These are phyloP conservation scores for Lepidocyrtinus sp. DNA, from an alignment of 2,888 invertebrate genomes.

Conservation along the genomic window DNA sequence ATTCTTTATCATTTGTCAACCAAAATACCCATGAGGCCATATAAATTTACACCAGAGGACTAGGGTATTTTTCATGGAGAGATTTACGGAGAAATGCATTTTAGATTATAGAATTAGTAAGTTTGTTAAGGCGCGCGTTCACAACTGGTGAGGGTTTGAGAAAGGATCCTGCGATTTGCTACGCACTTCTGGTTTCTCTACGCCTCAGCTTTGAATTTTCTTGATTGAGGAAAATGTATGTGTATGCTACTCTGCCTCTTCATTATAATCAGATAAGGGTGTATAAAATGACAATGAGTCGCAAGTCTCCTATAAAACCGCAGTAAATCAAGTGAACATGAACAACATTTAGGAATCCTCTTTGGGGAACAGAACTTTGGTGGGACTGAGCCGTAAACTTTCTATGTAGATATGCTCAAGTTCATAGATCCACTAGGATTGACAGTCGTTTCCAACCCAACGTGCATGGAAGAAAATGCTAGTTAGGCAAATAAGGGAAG, in stretches of 20 bases:
- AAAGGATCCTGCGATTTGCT: conserved; percentile 34
- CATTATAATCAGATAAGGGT: too few relatives aligned
- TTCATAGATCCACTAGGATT: conserved; percentile 2
- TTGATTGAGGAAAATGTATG: too few relatives aligned
- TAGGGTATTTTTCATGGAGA: conserved; percentile 51
- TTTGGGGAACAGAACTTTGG: too few relatives aligned
- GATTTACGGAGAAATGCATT: conserved; percentile 46
- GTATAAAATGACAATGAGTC: conserved; percentile 23
- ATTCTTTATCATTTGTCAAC: conserved; percentile 45
- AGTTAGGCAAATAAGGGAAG: conserved; percentile 24
- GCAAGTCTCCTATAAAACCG: conserved; percentile 45
- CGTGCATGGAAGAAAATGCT: too few relatives aligned
- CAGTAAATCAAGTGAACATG: conserved; percentile 54
- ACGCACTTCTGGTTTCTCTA: conserved; percentile 43
- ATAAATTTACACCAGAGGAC: conserved; percentile 55
- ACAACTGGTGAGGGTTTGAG: background rate
- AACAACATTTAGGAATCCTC: background rate
- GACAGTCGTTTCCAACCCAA: conserved; percentile 20
- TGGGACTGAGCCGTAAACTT: too few relatives aligned
- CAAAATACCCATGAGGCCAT: conserved; percentile 48
- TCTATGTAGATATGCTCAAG: too few relatives aligned
- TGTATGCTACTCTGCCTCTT: too few relatives aligned
- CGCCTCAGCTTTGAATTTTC: too few relatives aligned
- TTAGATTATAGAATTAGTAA: conserved; percentile 53
- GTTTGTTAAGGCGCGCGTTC: conserved; percentile 25